Conservation (phyloP, 2,888 invertebrate genomes). For the Galeopsomyia nigrocyanea region DNA sequence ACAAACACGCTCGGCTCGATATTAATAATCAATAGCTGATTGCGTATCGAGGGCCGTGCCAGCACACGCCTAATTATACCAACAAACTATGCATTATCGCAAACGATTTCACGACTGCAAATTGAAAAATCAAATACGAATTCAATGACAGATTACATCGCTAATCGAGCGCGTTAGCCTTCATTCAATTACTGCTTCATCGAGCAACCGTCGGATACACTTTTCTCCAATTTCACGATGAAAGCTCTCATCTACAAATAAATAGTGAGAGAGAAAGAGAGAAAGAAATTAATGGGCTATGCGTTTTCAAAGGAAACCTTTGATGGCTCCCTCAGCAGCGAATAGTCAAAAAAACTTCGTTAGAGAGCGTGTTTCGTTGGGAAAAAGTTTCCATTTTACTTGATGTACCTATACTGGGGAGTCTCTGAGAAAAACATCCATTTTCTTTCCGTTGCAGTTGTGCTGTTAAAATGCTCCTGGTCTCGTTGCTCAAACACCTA, state of each 20-base stretch:
- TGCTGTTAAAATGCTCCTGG: too few relatives aligned
- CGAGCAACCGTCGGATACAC: too few relatives aligned
- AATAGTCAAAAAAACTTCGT: constrained; percentile 59
- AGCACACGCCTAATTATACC: constrained; percentile 13
- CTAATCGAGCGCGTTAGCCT: too few relatives aligned
- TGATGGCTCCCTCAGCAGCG: constrained; percentile 55
- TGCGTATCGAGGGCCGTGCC: constrained; percentile 1
- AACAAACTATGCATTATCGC: neutral
- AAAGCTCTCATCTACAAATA: neutral
- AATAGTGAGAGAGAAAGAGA: too few relatives aligned
- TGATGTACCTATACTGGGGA: constrained; percentile 49
- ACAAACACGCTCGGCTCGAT: constrained; percentile 22
- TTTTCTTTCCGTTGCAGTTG: too few relatives aligned
- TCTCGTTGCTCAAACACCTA: too few relatives aligned
- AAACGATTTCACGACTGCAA: too few relatives aligned
- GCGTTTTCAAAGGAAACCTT: constrained; percentile 54
- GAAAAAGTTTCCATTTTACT: constrained; percentile 64
- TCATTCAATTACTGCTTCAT: too few relatives aligned
- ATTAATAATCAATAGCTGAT: constrained; percentile 39
- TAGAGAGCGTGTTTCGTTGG: constrained; percentile 59
- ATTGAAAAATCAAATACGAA: too few relatives aligned
- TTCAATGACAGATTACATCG: too few relatives aligned
- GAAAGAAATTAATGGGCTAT: neutral
- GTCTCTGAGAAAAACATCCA: too few relatives aligned
- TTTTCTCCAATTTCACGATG: too few relatives aligned